Conservation (phyloP, 2,797 vertebrate genomes). For the Macropus fuliginosus region DNA sequence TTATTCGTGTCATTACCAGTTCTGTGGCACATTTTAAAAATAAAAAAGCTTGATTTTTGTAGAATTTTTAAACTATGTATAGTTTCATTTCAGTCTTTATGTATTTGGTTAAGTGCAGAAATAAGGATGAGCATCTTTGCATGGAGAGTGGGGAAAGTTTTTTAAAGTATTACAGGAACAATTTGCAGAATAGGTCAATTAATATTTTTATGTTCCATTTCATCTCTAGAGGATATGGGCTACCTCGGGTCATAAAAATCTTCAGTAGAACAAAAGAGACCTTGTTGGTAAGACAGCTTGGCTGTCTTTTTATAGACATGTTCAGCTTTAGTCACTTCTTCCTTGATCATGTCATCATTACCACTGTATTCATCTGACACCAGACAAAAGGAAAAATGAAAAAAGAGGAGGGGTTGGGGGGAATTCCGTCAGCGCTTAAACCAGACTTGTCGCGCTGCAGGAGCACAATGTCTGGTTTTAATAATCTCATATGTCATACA, state of each 20-base stretch:
- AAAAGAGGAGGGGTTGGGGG: slow-evolving; percentile 2
- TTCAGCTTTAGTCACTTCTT: slow-evolving; percentile 47
- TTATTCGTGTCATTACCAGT: neutral
- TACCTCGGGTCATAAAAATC: slow-evolving; percentile 38
- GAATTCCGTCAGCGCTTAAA: slow-evolving; percentile 26
- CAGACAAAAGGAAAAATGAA: slow-evolving; percentile 52
- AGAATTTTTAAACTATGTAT: neutral
- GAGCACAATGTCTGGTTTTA: slow-evolving; percentile 61
- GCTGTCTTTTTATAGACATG: slow-evolving; percentile 45
- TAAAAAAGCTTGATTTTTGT: neutral
- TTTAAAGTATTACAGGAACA: slow-evolving; percentile 3
- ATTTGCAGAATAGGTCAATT: slow-evolving; percentile 29
- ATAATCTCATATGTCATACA: slow-evolving; percentile 61
- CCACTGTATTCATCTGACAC: slow-evolving; percentile 56
- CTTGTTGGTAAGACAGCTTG: slow-evolving; percentile 43
- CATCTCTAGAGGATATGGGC: slow-evolving; percentile 49
- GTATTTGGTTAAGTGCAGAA: neutral
- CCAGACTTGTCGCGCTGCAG: slow-evolving; percentile 30
- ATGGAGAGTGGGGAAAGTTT: slow-evolving; percentile 18
- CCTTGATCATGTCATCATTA: slow-evolving; percentile 61
- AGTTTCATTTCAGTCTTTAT: neutral
- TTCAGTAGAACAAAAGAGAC: slow-evolving; percentile 45
- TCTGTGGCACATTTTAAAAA: neutral
- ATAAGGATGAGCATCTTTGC: neutral
- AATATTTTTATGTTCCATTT: slow-evolving; percentile 57